Evolutionary conservation across 2,113 vertebrate genomes (phyloP).

Genomic region (Heterotilapia buettikoferi): DNA sequence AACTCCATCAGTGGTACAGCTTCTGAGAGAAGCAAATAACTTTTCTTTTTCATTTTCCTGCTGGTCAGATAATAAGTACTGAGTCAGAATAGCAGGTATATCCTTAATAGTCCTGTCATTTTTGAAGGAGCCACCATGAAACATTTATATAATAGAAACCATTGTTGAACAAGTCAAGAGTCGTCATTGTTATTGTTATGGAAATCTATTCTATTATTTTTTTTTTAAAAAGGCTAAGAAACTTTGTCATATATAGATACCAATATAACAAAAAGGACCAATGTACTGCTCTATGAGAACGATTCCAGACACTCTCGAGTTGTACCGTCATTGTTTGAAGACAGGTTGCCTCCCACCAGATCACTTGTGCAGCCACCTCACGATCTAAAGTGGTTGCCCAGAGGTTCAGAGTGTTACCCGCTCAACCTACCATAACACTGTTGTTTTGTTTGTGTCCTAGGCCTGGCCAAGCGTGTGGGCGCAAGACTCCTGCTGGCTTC

Average conservation of each 20-base stretch:
- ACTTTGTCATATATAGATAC: not conserved
- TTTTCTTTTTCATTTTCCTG: not conserved
- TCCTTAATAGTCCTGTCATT: not conserved
- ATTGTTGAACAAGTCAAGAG: not conserved
- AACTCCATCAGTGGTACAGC: not conserved
- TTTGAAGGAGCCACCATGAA: not conserved
- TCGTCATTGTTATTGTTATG: not conserved
- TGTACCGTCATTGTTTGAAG: not conserved
- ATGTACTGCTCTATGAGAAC: not conserved
- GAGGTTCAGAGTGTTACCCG: not conserved
- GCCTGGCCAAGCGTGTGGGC: slow-evolving; percentile 93
- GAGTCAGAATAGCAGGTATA: not conserved
- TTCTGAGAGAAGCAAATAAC: not conserved
- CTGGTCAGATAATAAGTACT: not conserved
- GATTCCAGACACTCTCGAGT: not conserved
- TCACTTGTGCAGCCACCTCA: not conserved
- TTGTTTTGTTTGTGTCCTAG: slow-evolving; percentile 57
- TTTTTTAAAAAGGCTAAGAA: not conserved
- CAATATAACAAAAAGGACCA: not conserved
- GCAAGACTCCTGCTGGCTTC: slow-evolving; percentile 94
- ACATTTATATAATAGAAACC: not conserved
- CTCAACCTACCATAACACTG: not conserved
- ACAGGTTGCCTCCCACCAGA: not conserved
- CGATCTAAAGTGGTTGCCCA: not conserved
- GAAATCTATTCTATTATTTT: not conserved